phyloP scores from a whole-genome alignment of 2,888 invertebrate genomes.

The Oscheius myriophilus region DNA sequence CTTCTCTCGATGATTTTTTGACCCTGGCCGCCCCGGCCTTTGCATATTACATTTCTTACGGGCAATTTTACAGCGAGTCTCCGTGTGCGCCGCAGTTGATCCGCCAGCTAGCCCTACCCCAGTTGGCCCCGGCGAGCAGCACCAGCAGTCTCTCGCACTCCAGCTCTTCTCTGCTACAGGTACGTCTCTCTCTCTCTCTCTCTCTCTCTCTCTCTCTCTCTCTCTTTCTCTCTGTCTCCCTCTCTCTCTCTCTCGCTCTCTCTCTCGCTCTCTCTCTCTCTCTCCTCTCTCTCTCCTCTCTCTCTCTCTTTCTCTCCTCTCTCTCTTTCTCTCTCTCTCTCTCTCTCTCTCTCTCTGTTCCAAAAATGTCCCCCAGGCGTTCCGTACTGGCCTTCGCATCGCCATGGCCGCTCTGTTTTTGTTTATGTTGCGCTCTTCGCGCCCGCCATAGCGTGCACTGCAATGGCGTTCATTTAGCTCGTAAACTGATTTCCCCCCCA shows the following conservation, averaged over 20 bases:
- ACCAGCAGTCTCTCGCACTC: slow-evolving; percentile 25
- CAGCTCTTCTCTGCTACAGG: slow-evolving; percentile 29
- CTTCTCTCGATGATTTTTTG: too few species aligned
- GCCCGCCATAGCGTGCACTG: too few species aligned
- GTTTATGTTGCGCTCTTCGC: background rate
- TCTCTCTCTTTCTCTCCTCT: too few species aligned
- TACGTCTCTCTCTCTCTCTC: background rate
- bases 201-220: background rate
- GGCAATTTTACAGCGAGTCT: slow-evolving; percentile 32
- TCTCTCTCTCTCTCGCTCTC: too few species aligned
- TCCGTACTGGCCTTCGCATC: background rate
- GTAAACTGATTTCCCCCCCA: background rate
- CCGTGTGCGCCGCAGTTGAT: slow-evolving; percentile 32
- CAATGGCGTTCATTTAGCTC: background rate
- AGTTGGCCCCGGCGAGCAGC: slow-evolving; percentile 14
- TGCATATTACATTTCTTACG: slow-evolving; percentile 24
- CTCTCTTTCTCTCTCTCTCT: background rate
- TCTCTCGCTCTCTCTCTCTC: too few species aligned
- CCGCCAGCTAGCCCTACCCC: slow-evolving; percentile 30
- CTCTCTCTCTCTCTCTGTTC: too few species aligned
- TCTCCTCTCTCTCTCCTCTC: background rate
- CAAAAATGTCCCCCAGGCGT: too few species aligned
- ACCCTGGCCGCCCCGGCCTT: too few species aligned
- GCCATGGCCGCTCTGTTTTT: background rate
- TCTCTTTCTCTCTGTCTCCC: too few species aligned